These are phyloP conservation scores for Helicoverpa armigera DNA, from an alignment of 1,140 invertebrate species.

Conservation along the genomic window DNA sequence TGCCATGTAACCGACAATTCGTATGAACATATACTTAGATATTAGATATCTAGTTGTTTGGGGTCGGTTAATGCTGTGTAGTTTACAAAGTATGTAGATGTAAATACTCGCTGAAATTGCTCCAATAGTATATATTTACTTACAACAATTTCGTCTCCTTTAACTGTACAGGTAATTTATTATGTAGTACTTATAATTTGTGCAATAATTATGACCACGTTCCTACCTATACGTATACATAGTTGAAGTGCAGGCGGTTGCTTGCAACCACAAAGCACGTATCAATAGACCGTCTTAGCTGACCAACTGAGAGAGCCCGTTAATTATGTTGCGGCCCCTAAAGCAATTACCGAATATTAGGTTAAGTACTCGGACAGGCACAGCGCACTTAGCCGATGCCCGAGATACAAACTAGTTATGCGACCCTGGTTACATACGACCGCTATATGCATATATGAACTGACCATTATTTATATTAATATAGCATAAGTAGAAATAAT, in stretches of 20 bases:
- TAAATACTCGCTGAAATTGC: too few species aligned
- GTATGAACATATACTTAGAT: too few species aligned
- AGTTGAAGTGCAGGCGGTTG: slow-evolving; percentile 23
- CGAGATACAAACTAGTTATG: slow-evolving; percentile 80
- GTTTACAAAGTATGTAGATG: too few species aligned
- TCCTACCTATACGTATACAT: too few species aligned
- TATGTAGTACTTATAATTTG: too few species aligned
- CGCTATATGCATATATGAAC: slow-evolving; percentile 37
- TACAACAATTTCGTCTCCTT: too few species aligned
- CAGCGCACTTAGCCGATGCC: slow-evolving; percentile 73
- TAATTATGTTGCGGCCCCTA: slow-evolving; percentile 79
- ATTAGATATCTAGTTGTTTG: too few species aligned
- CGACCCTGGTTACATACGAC: slow-evolving; percentile 39
- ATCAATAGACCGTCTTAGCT: slow-evolving; percentile 72
- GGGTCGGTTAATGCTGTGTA: too few species aligned
- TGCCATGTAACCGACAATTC: too few species aligned
- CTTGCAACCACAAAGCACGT: slow-evolving; percentile 68
- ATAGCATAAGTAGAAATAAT: background rate
- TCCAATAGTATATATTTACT: too few species aligned
- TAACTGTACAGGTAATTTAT: too few species aligned
- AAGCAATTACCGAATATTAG: slow-evolving; percentile 84
- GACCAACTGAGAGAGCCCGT: slow-evolving; percentile 71
- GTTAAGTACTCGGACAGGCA: slow-evolving; percentile 80
- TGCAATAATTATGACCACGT: too few species aligned
- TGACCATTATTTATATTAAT: background rate